A percentile compares a stretch with the other conserved stretches of the same genome.
Evolutionary conservation across 37 sponge, comb jelly and placozoan genomes (phyloP).

Genomic region (Tethya wilhelma): DNA sequence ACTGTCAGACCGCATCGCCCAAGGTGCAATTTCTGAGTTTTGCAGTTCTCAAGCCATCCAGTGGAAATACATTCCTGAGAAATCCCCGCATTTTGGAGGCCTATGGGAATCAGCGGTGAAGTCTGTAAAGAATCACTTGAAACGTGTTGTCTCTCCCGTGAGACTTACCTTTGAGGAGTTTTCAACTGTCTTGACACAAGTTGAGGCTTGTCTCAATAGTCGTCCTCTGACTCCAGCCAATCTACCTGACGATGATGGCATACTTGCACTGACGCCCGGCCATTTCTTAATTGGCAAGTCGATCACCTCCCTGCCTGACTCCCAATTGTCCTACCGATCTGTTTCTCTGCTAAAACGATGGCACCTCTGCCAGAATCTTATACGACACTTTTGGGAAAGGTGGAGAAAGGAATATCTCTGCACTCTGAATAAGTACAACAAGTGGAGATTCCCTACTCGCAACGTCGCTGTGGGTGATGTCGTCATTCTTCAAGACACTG

Average conservation of each 20-base stretch:
- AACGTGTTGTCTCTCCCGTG: too few relatives aligned
- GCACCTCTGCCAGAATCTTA: slow-evolving; percentile 28
- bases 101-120: too few relatives aligned
- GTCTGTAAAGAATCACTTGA: too few relatives aligned
- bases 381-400: slow-evolving; percentile 42
- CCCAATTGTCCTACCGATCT: slow-evolving; percentile 13
- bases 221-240: slow-evolving; percentile 36
- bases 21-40: too few relatives aligned
- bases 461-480: slow-evolving; percentile 24
- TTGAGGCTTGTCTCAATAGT: slow-evolving; percentile 47
- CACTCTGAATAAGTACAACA: slow-evolving; percentile 13
- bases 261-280: slow-evolving; percentile 33
- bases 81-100: too few relatives aligned
- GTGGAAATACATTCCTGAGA: too few relatives aligned
- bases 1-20: too few relatives aligned
- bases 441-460: slow-evolving; percentile 26
- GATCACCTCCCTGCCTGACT: slow-evolving; percentile 20
- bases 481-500: slow-evolving; percentile 12
- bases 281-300: slow-evolving; percentile 46
- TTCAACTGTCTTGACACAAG: too few relatives aligned
- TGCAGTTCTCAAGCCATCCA: too few relatives aligned
- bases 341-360: slow-evolving; percentile 24
- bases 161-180: too few relatives aligned
- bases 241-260: slow-evolving; percentile 28
- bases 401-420: slow-evolving; percentile 27